Percentiles rank a stretch among this genome's conserved stretches.
Evolutionary conservation across 1,140 invertebrate genomes (phyloP).

Genomic region (Delia radicum): DNA sequence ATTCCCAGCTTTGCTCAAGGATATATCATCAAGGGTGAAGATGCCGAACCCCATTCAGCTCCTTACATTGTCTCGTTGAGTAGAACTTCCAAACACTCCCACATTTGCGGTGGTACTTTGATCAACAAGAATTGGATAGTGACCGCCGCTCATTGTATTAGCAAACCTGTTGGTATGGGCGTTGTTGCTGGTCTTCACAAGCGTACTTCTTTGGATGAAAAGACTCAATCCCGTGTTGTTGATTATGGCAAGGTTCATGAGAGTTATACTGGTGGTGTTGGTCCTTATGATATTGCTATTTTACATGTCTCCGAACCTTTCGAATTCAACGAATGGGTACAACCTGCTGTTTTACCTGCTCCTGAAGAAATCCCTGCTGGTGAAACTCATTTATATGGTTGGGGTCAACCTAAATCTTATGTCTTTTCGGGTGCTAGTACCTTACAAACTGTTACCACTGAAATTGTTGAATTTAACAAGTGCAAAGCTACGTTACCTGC

Average conservation of each 20-base stretch:
- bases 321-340: constrained; percentile 58
- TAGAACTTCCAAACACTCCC: constrained; percentile 38
- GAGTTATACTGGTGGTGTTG: constrained; percentile 58
- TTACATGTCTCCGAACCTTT: constrained; percentile 60
- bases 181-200: constrained; percentile 44
- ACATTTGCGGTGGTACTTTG: constrained; percentile 48
- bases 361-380: constrained; percentile 52
- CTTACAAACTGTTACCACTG: constrained; percentile 53
- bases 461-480: constrained; percentile 45
- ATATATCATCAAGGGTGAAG: constrained; percentile 50
- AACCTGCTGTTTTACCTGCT: constrained; percentile 58
- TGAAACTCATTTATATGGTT: constrained; percentile 57
- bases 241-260: constrained; percentile 56
- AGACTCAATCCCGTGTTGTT: constrained; percentile 58
- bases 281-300: constrained; percentile 67
- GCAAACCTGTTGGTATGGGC: constrained; percentile 34
- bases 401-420: constrained; percentile 57
- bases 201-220: constrained; percentile 46
- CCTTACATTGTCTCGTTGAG: constrained; percentile 51
- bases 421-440: constrained; percentile 39
- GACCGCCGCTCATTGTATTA: constrained; percentile 50
- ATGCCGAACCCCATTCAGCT: constrained; percentile 45
- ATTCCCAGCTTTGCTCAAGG: constrained; percentile 45
- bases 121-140: constrained; percentile 43
- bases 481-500: constrained; percentile 39